Percentiles rank a stretch among this genome's conserved stretches.
phyloP scores from a whole-genome alignment of 2,113 vertebrate species.

The Anguilla japonica region DNA sequence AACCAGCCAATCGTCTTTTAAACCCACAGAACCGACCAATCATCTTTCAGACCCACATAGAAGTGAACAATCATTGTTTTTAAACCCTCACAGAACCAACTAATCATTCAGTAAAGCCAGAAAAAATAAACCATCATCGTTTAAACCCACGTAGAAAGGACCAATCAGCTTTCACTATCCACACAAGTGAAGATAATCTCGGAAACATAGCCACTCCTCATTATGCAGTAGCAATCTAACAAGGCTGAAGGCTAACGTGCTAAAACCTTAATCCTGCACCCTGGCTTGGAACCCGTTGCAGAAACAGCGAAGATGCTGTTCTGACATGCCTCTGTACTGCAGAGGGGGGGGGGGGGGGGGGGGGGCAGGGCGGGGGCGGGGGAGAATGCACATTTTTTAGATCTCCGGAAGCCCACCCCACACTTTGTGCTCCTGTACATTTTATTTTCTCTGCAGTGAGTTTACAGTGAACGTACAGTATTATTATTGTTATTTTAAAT shows the following conservation, averaged over 20 bases:
- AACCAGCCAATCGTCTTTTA: neutral
- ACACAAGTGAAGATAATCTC: too few species aligned
- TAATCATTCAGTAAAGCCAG: neutral
- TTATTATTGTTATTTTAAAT: neutral
- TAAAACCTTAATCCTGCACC: neutral
- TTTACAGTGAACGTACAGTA: neutral
- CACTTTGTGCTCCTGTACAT: neutral
- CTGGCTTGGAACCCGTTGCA: neutral
- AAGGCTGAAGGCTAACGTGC: too few species aligned
- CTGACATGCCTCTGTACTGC: neutral
- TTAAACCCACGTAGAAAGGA: neutral
- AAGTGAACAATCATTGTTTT: neutral
- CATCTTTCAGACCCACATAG: neutral
- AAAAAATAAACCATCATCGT: neutral
- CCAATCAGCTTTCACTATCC: neutral
- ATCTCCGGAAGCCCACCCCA: too few species aligned
- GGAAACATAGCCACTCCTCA: too few species aligned
- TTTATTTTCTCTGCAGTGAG: neutral
- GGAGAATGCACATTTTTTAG: too few species aligned
- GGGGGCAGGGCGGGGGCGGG: too few species aligned
- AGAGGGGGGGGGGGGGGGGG: too few species aligned
- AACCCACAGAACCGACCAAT: neutral
- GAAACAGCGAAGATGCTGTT: neutral
- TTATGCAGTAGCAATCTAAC: too few species aligned
- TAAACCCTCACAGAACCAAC: neutral